Evolutionary conservation across 2,113 vertebrate species (phyloP).

Genomic region (Cephalopholis sonnerati): DNA sequence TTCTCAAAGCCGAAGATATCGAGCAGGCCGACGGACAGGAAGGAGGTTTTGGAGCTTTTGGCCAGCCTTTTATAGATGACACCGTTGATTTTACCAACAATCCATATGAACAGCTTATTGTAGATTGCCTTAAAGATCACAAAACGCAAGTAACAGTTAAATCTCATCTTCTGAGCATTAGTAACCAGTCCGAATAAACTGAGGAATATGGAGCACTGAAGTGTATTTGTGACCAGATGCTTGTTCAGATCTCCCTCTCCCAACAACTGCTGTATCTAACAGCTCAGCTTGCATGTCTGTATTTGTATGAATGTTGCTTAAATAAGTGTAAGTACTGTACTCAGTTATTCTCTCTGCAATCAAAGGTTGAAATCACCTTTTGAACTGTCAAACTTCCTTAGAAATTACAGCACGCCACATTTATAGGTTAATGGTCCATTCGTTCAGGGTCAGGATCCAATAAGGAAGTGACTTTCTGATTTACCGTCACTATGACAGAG

Average conservation of each 20-base stretch:
- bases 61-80: conserved; percentile 85
- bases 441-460: background rate
- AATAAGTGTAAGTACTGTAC: too few relatives aligned
- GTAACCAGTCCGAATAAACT: background rate
- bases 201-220: background rate
- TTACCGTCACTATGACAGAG: background rate
- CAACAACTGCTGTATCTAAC: background rate
- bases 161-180: background rate
- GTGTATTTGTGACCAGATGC: background rate
- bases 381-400: background rate
- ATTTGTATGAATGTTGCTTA: too few relatives aligned
- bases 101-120: conserved; percentile 93
- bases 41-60: conserved; percentile 65
- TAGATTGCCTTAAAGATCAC: conserved; percentile 88
- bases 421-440: background rate
- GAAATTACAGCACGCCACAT: background rate
- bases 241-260: background rate
- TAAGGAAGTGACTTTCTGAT: conserved; percentile 29
- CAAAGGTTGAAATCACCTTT: background rate
- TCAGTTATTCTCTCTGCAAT: background rate
- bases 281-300: background rate
- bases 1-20: conserved; percentile 99
- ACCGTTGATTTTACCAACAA: conserved; percentile 92
- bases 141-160: background rate
- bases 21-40: conserved; percentile 90